Base-by-base conservation (phyloP, 2,797 vertebrate genomes). In the Poeciliopsis turneri region DNA sequence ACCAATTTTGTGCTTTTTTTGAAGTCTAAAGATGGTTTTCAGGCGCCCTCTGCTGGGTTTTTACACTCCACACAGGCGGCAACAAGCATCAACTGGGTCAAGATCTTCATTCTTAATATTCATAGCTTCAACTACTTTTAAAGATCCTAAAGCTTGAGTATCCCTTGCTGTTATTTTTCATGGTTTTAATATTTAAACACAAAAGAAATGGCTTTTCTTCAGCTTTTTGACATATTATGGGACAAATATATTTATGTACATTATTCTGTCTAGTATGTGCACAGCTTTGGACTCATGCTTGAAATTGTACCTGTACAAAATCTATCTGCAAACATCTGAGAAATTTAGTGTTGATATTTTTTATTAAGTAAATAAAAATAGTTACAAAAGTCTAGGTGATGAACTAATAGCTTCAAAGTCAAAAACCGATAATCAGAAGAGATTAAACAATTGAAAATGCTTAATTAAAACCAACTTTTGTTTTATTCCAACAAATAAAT, bases 41-140 rank as follows among this genome's bases (percentile, higher is more conserved):
- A 78, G 78, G 86, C 86, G 75, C 89, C 89, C 89, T 88, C 90
- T 91, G 83, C 86, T 92, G 92, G 45, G 2, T 72, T 25, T 79
- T 12, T 36, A 9, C 23, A 47, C 0, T 46, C 16, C 2, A 1
- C 15, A 0, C 18, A 46, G 41, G 9, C 41, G 23, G 36, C 30
- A n/a, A 70, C 1, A n/a, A 71, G n/a, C 68, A 45, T 15, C 39
- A 39, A 66, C 61, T 23, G 16, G 61, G 18, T 66, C 18, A 20
- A 36, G 15, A 36, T 25, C 68, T 28, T 15, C 8, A 3, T 69
- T n/a, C 1, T 3, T 45, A 53, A 53, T 53, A 53, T 11, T 45
- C 39, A 18, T 20, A 12, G 18, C 25, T 15, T 69, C 66, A 7
- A 0, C 20, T 18, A 18, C 25, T 71, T 28, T 28, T 46, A 20